Evolutionary conservation across 2,888 invertebrate species (phyloP).

Genomic region (Mesorhabditis belari): DNA sequence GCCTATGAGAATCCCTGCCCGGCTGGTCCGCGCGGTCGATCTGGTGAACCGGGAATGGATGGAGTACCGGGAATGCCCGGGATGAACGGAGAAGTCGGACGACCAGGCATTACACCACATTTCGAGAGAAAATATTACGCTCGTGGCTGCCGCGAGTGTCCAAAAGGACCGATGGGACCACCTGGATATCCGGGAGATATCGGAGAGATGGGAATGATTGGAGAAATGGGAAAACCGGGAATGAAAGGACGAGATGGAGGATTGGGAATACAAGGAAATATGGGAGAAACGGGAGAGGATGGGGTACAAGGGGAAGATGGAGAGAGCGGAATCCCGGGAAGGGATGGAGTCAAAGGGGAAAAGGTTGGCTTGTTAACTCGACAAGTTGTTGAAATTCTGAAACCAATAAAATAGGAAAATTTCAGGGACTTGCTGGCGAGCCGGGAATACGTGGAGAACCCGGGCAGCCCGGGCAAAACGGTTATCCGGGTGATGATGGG

Average conservation of each 20-base stretch:
- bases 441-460: constrained; percentile 19
- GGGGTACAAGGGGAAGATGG: constrained; percentile 25
- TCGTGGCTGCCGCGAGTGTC: background rate
- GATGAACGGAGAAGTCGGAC: constrained; percentile 5
- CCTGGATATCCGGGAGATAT: constrained; percentile 3
- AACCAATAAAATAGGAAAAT: constrained; percentile 14
- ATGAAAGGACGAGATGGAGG: background rate
- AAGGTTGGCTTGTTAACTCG: no score
- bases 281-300: constrained; percentile 21
- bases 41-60: constrained; percentile 16
- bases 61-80: constrained; percentile 10
- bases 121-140: background rate
- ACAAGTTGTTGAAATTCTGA: background rate
- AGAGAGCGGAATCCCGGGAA: constrained; percentile 17
- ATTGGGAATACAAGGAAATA: constrained; percentile 7
- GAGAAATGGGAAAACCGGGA: background rate
- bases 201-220: constrained; percentile 2
- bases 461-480: constrained; percentile 15
- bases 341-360: constrained; percentile 18
- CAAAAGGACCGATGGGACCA: constrained; percentile 6
- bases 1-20: constrained; percentile 14
- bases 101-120: background rate
- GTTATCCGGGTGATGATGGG: background rate
- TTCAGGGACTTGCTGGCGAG: constrained; percentile 17
- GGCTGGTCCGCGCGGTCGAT: constrained; percentile 17